A percentile compares a stretch with the other conserved stretches of the same genome.
Conservation (phyloP, 92 coral and sea anemone genomes). For the Nematostella vectensis region DNA sequence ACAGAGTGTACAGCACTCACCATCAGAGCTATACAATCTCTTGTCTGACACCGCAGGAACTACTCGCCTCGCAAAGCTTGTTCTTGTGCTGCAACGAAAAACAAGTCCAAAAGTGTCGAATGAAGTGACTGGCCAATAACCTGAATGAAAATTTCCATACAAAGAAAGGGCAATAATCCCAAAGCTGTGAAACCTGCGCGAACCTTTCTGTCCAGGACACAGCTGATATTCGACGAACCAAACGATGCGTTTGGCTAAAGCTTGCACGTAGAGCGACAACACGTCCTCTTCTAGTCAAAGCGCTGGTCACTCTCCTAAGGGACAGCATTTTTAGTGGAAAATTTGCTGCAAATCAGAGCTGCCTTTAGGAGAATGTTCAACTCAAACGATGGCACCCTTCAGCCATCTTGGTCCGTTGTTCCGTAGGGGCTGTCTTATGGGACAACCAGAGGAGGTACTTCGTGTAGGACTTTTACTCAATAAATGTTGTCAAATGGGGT, state of each 20-base stretch:
- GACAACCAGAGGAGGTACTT: too few relatives aligned
- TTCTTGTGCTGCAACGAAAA: constrained; percentile 21
- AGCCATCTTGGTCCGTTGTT: constrained; percentile 1
- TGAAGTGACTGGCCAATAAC: too few relatives aligned
- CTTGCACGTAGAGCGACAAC: constrained; percentile 40
- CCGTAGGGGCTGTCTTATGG: too few relatives aligned
- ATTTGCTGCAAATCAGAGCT: not conserved
- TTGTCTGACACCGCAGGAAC: constrained; percentile 10
- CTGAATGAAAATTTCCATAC: not conserved
- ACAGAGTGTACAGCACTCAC: too few relatives aligned
- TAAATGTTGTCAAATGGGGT: too few relatives aligned
- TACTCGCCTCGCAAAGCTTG: constrained; percentile 20
- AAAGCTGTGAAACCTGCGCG: too few relatives aligned
- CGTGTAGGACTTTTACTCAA: too few relatives aligned
- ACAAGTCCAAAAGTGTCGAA: not conserved
- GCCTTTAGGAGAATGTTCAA: constrained; percentile 4
- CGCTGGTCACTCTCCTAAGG: constrained; percentile 40
- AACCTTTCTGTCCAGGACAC: constrained; percentile 62
- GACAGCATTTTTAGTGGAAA: constrained; percentile 46
- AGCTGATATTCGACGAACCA: constrained; percentile 32
- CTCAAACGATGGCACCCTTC: not conserved
- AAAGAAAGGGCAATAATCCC: constrained; percentile 1
- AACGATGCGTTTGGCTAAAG: constrained; percentile 37
- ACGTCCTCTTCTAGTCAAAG: constrained; percentile 52
- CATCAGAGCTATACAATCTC: constrained; percentile 42